These are phyloP conservation scores for Dendrocincla tyrannina DNA, from an alignment of 2,797 vertebrate species.

Conservation along the genomic window DNA sequence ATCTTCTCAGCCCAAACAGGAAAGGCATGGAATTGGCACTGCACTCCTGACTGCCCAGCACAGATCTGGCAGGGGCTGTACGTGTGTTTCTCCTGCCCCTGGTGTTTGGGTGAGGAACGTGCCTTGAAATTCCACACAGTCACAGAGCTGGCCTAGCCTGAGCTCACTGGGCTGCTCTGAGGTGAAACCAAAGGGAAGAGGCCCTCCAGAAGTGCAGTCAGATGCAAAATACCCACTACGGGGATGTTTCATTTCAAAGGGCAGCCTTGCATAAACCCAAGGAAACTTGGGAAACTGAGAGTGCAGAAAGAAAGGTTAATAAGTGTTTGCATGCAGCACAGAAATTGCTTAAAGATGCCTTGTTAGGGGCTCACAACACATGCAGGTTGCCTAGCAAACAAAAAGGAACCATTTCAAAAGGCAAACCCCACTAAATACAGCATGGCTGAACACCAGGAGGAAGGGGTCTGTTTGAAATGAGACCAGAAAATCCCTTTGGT, in stretches of 20 bases:
- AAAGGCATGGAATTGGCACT: background rate
- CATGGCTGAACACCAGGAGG: background rate
- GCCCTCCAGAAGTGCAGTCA: background rate
- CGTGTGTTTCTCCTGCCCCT: fast-evolving
- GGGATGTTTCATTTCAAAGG: conserved; percentile 1
- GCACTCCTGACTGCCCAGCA: background rate
- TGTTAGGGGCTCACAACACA: background rate
- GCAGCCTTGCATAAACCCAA: background rate
- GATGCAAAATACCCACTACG: background rate
- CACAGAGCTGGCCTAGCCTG: background rate
- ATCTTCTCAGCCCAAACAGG: background rate
- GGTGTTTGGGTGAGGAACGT: background rate
- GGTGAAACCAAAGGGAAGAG: background rate
- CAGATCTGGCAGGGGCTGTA: background rate
- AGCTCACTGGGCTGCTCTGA: background rate
- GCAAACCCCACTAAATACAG: background rate
- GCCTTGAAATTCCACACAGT: fast-evolving
- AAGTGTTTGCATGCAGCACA: background rate
- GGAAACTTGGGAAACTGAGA: background rate
- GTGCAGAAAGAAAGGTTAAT: background rate
- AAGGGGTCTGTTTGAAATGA: background rate
- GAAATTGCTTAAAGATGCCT: background rate
- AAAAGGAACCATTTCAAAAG: background rate
- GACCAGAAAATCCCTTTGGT: background rate
- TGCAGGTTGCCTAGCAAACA: background rate